Conservation (phyloP, 2,888 invertebrate genomes). For the Drosophila lutescens region DNA sequence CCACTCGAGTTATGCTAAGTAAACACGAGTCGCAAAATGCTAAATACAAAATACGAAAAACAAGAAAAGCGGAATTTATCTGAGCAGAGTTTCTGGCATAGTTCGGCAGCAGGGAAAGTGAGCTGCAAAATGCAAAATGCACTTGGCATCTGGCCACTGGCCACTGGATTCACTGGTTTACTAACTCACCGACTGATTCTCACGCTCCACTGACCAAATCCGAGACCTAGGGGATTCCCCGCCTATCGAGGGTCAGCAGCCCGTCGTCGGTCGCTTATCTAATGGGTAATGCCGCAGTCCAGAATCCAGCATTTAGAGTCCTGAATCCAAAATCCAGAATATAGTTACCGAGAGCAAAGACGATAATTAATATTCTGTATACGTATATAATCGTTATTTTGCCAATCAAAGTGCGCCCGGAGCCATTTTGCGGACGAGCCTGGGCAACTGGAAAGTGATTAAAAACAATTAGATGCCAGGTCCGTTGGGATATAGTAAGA, state of each 20-base stretch:
- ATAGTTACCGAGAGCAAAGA: slow-evolving; percentile 3
- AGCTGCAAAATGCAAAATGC: slow-evolving; percentile 4
- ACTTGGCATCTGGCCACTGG: neutral
- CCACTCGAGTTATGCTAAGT: slow-evolving; percentile 50
- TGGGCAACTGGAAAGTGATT: slow-evolving; percentile 65
- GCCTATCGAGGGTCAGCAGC: neutral
- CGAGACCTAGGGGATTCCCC: neutral
- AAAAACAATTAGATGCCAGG: slow-evolving; percentile 66
- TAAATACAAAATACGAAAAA: neutral
- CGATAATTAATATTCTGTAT: slow-evolving; percentile 51
- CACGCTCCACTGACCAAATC: slow-evolving; percentile 2
- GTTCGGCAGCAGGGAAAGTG: slow-evolving; percentile 1
- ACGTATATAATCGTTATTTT: slow-evolving; percentile 50
- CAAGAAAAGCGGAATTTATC: slow-evolving; percentile 37
- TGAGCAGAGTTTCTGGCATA: slow-evolving; percentile 6
- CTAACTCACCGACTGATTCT: neutral
- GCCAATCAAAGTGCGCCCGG: slow-evolving; percentile 55
- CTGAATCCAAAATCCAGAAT: too few species aligned
- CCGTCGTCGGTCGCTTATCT: slow-evolving; percentile 16
- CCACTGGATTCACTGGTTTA: slow-evolving; percentile 1
- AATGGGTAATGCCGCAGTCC: slow-evolving; percentile 28
- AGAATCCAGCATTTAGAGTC: too few species aligned
- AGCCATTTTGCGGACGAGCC: slow-evolving; percentile 44
- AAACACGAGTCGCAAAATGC: slow-evolving; percentile 28
- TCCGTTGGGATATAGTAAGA: neutral